Evolutionary conservation across 2,888 invertebrate species (phyloP), one percentile per base, ranked within the genome.

Genomic region (Diarsia rubi): DNA sequence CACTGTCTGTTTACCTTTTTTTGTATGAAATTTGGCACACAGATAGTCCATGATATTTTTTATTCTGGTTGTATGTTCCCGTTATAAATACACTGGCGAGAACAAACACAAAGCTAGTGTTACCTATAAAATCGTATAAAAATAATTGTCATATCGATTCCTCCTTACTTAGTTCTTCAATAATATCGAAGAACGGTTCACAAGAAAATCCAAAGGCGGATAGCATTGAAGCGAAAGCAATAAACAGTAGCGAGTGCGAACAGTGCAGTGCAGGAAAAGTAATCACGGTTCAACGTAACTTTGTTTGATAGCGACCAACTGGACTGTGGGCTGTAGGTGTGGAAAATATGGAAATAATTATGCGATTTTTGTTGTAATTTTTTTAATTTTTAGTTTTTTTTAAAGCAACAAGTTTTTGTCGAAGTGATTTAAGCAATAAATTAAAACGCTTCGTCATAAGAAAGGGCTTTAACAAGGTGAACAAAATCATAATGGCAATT

Each of bases 241-340:
- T 90, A 90, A 90, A 90, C 87, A 90, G 86, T 79, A 81, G 85
- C 80, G 79, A 87, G 80, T 85, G 75, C 73, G 79, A 86, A 88
- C 87, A 90, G 89, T 91, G 89, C 90, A 91, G 91, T 91, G 91
- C 91, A 92, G 92, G 85, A 87, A 87, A 88, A 87, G 93, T 93
- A 93, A 93, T 93, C 93, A 92, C 85, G 86, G 88, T 82, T 80
- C 87, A 78, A 81, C 87, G 88, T 93, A 92, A 93, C 91, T 92
- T 91, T 90, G 91, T 93, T 93, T 92, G 90, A 90, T 82, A 76
- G 82, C 84, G 77, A 87, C 88, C 81, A 75, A 83, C 71, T 86
- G 84, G 75, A 80, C 89, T 76, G 85, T 87, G 85, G 52, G 73
- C 60, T 45, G 8, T n/a, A 16, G n/a, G 1, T 42, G 62, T 16